These are phyloP conservation scores for Ornithoptera priamus DNA, from an alignment of 2,888 invertebrate species.

Conservation along the genomic window DNA sequence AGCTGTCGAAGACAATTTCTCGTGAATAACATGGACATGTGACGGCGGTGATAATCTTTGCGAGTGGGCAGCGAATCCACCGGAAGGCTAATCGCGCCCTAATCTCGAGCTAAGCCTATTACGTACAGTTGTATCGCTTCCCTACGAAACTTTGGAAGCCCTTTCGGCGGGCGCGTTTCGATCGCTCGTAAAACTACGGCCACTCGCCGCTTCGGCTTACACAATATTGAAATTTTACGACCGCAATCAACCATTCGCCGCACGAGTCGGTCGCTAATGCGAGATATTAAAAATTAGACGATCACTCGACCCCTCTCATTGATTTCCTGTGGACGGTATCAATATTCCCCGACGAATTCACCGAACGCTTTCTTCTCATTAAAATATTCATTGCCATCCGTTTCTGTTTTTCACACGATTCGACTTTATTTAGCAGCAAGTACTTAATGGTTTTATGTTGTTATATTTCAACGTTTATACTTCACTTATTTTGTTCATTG, in stretches of 20 bases:
- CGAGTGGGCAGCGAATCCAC: constrained; percentile 56
- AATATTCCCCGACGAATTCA: constrained; percentile 30
- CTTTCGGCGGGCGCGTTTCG: constrained; percentile 68
- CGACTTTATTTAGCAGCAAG: not conserved
- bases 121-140: constrained; percentile 77
- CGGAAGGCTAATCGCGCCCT: constrained; percentile 74
- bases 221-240: constrained; percentile 72
- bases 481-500: no score
- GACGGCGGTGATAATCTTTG: constrained; percentile 68
- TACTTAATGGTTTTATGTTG: no score
- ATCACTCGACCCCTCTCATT: constrained; percentile 37
- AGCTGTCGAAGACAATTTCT: constrained; percentile 6
- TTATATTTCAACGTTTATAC: no score
- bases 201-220: constrained; percentile 44
- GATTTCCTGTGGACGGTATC: constrained; percentile 40
- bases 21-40: constrained; percentile 7
- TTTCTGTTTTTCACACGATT: constrained; percentile 5
- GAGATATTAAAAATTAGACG: constrained; percentile 40
- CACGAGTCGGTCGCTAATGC: constrained; percentile 40
- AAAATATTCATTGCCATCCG: constrained; percentile 3
- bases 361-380: not conserved
- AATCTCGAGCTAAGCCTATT: constrained; percentile 79
- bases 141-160: constrained; percentile 78
- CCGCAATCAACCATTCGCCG: constrained; percentile 56
- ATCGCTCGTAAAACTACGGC: constrained; percentile 69